These are phyloP conservation scores for Mallateleia sp. DNA, from an alignment of 2,888 invertebrate genomes.

Conservation along the genomic window DNA sequence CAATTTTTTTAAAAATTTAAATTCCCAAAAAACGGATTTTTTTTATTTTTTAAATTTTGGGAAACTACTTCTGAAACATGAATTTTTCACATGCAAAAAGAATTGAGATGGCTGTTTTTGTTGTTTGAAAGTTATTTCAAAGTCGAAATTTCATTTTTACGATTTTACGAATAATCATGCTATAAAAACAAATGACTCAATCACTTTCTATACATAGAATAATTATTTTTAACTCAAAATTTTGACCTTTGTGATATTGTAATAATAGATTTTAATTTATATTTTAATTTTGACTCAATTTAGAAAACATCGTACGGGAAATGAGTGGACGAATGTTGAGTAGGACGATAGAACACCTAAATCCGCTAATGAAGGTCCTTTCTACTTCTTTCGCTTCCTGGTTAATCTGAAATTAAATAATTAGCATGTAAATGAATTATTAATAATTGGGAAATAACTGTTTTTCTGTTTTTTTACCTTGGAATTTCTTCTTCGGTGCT, in stretches of 20 bases:
- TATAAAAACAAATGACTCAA: no score
- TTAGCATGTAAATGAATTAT: conserved; percentile 30
- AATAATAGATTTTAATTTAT: conserved; percentile 21
- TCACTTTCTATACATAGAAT: no score
- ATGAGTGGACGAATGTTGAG: conserved; percentile 2
- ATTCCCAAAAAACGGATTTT: conserved; percentile 38
- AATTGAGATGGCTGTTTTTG: no score
- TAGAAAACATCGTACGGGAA: conserved; percentile 13
- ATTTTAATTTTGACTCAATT: conserved; percentile 17
- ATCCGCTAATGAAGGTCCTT: conserved; percentile 16
- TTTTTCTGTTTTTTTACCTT: conserved; percentile 20
- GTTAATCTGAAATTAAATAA: conserved; percentile 34
- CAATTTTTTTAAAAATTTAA: conserved; percentile 37
- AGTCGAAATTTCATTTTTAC: no score
- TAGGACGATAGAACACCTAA: conserved; percentile 17
- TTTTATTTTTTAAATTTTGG: not conserved
- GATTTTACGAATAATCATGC: no score
- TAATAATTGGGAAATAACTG: conserved; percentile 24
- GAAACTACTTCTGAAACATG: no score
- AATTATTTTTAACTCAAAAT: no score
- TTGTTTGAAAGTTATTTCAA: no score
- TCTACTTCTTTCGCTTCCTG: conserved; percentile 29
- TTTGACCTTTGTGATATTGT: not conserved
- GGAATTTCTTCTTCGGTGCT: conserved; percentile 13
- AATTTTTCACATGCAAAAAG: no score